Evolutionary conservation across 2,113 vertebrate species (phyloP).

Genomic region (Phaethornis superciliosus): DNA sequence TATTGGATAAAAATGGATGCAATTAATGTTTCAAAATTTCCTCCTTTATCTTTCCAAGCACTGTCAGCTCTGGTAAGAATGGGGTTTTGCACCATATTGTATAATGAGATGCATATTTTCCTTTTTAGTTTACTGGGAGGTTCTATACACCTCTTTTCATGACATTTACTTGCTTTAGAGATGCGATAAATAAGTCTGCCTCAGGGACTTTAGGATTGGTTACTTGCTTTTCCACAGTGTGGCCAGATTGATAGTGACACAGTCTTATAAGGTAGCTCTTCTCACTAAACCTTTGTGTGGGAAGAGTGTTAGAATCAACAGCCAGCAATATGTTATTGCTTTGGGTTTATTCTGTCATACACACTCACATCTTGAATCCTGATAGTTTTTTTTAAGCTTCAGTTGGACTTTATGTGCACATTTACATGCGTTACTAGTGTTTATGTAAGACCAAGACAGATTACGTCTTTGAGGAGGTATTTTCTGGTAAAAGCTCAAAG

Average conservation of each 20-base stretch:
- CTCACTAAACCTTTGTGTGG: background rate
- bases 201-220: background rate
- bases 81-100: background rate
- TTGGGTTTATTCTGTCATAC: background rate
- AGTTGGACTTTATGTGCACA: background rate
- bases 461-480: background rate
- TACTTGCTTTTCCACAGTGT: background rate
- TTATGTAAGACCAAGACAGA: background rate
- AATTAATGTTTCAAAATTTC: background rate
- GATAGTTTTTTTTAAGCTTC: background rate
- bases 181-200: background rate
- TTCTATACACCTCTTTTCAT: background rate
- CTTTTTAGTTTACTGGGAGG: background rate
- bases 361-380: background rate
- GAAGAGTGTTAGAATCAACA: conserved; percentile 40
- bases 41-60: background rate
- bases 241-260: background rate
- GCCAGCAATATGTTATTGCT: conserved; percentile 4
- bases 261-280: background rate
- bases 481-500: background rate
- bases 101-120: background rate
- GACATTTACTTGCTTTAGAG: background rate
- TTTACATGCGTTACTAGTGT: background rate
- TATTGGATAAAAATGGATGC: background rate
- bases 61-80: background rate